phyloP scores from a whole-genome alignment of 1,140 invertebrate genomes.

The Heliconius hermathena region DNA sequence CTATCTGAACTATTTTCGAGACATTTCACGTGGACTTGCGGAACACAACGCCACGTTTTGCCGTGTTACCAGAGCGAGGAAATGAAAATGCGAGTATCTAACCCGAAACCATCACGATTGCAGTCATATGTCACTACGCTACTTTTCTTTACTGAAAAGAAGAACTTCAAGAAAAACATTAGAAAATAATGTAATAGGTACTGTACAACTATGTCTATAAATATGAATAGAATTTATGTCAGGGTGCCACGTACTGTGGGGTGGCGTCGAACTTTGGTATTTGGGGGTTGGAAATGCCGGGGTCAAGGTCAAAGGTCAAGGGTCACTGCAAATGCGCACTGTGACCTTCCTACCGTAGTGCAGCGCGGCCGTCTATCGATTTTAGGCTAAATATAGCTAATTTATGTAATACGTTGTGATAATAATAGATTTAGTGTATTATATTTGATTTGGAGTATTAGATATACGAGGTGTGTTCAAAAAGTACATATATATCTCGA shows the following conservation, averaged over 20 bases:
- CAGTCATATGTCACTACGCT: too few relatives aligned
- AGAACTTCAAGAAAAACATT: neutral
- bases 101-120: too few relatives aligned
- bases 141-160: neutral
- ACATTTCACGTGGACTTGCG: too few relatives aligned
- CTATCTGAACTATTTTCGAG: too few relatives aligned
- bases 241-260: slow-evolving; percentile 23
- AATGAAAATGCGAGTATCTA: too few relatives aligned
- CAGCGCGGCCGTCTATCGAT: neutral
- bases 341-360: slow-evolving; percentile 36
- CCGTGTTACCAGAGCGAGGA: too few relatives aligned
- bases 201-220: neutral
- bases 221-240: neutral
- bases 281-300: slow-evolving; percentile 38
- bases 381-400: slow-evolving; percentile 2
- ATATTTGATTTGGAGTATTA: neutral
- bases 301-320: slow-evolving; percentile 42
- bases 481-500: too few relatives aligned
- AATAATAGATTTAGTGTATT: neutral
- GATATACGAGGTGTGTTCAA: too few relatives aligned
- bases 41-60: too few relatives aligned
- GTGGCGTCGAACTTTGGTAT: slow-evolving; percentile 40
- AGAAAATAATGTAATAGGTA: too few relatives aligned
- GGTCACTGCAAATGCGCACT: slow-evolving; percentile 46
- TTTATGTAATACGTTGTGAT: neutral